Evolutionary conservation across 2,113 vertebrate species (phyloP).

Genomic region (Phalacrocorax pelagicus): DNA sequence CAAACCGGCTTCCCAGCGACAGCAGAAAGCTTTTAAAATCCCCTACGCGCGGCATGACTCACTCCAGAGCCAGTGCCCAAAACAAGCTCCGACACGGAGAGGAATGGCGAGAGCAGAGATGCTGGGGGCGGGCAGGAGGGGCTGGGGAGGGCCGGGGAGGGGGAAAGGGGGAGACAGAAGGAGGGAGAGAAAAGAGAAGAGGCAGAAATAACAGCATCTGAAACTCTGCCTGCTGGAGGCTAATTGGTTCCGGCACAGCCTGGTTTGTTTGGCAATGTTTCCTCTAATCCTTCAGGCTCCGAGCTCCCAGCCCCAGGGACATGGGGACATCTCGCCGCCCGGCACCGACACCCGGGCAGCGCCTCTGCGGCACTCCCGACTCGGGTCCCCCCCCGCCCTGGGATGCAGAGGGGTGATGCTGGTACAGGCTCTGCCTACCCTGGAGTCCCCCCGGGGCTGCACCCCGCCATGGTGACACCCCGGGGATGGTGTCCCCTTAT

Average conservation of each 20-base stretch:
- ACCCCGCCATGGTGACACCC: background rate
- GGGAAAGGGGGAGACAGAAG: slow-evolving; percentile 12
- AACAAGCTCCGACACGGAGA: slow-evolving; percentile 68
- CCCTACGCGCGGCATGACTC: slow-evolving; percentile 61
- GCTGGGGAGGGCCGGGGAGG: slow-evolving; percentile 13
- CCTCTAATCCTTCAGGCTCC: slow-evolving; percentile 65
- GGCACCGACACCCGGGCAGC: background rate
- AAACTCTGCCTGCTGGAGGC: slow-evolving; percentile 72
- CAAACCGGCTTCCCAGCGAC: slow-evolving; percentile 59
- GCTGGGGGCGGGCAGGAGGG: slow-evolving; percentile 48
- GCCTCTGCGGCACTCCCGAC: background rate
- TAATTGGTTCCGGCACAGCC: slow-evolving; percentile 76
- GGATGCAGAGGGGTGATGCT: background rate
- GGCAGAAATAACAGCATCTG: slow-evolving; percentile 71
- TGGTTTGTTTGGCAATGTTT: slow-evolving; percentile 69
- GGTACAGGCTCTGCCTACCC: background rate
- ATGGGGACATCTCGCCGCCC: background rate
- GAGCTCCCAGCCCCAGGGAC: slow-evolving; percentile 32
- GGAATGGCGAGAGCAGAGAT: slow-evolving; percentile 34
- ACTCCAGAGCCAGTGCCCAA: slow-evolving; percentile 65
- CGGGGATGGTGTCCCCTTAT: background rate
- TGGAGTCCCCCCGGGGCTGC: background rate
- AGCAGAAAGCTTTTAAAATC: slow-evolving; percentile 63
- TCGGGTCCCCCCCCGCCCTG: too few relatives aligned
- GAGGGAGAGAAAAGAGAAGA: slow-evolving; percentile 18